phyloP scores from a whole-genome alignment of 2,113 vertebrate species.

The Marmota monax region DNA sequence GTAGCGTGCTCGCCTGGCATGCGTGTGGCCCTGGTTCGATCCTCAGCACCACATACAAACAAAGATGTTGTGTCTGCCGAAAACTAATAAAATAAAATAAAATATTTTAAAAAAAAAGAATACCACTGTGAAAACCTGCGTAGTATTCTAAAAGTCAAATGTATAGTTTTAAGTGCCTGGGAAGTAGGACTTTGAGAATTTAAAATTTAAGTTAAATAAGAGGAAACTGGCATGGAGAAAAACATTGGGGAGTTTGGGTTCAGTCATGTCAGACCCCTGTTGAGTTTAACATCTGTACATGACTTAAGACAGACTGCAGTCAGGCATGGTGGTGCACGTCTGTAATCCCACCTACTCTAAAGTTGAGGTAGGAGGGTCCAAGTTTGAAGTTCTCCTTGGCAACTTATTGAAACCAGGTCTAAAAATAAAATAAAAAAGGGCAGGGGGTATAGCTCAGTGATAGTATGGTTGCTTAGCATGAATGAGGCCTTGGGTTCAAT shows the following conservation, averaged over 20 bases:
- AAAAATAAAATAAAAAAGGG: neutral
- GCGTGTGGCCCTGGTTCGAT: no score
- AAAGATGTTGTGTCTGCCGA: no score
- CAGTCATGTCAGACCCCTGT: neutral
- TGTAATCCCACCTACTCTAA: neutral
- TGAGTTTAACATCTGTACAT: neutral
- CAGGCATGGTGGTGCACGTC: neutral
- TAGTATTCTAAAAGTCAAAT: slow-evolving; percentile 39
- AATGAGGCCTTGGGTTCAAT: neutral
- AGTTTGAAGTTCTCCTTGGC: neutral
- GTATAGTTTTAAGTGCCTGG: neutral
- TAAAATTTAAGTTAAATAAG: neutral
- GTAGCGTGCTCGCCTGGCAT: no score
- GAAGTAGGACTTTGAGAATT: neutral
- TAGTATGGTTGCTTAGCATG: neutral
- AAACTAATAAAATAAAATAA: no score
- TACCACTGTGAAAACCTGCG: neutral
- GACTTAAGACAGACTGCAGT: neutral
- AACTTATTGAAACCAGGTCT: neutral
- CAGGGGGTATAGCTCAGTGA: neutral
- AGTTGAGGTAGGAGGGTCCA: neutral
- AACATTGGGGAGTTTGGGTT: neutral
- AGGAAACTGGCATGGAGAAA: neutral
- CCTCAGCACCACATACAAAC: no score
- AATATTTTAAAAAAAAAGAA: neutral